phyloP scores from a whole-genome alignment of 2,888 invertebrate species.

The Pomacea canaliculata region DNA sequence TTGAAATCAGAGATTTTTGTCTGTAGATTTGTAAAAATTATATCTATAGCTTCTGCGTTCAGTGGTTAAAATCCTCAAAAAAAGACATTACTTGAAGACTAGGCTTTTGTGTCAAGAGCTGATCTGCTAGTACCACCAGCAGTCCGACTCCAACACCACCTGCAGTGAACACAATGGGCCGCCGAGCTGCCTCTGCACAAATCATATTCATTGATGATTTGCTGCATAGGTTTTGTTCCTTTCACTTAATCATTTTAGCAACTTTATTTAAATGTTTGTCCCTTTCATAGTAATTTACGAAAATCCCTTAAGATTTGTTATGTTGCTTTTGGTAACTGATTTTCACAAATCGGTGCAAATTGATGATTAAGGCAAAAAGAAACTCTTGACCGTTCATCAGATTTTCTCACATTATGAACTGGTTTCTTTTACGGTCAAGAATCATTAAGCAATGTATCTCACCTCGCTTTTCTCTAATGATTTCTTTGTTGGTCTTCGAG shows the following conservation, averaged over 20 bases:
- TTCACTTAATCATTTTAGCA: not conserved
- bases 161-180: slow-evolving; percentile 49
- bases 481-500: slow-evolving; percentile 47
- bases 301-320: no score
- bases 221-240: not conserved
- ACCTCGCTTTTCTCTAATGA: slow-evolving; percentile 44
- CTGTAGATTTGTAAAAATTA: no score
- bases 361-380: not conserved
- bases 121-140: slow-evolving; percentile 53
- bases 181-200: slow-evolving; percentile 39
- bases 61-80: no score
- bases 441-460: not conserved
- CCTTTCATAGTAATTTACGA: no score
- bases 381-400: not conserved
- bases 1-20: no score
- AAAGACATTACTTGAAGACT: slow-evolving; percentile 43
- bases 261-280: not conserved
- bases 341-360: no score
- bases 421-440: not conserved
- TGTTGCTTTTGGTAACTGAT: no score
- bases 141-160: slow-evolving; percentile 49
- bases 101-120: slow-evolving; percentile 47
- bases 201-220: slow-evolving; percentile 5
- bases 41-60: no score
- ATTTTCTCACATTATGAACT: no score